Conservation (phyloP, 1,140 invertebrate genomes). For the Drosophila mauritiana region DNA sequence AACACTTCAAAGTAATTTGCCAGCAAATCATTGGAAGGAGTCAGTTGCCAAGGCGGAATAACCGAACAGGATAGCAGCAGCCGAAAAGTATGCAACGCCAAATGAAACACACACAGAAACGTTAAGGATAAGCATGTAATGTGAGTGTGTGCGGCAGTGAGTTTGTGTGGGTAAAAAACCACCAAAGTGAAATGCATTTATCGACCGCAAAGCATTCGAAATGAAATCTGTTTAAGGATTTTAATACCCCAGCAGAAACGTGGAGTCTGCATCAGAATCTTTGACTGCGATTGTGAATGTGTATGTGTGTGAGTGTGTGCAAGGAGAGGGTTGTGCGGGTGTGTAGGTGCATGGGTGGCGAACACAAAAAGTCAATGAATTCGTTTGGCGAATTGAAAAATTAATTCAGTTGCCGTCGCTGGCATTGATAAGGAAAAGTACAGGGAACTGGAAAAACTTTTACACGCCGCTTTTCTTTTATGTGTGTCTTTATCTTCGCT, state of each 20-base stretch:
- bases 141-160: constrained; percentile 11
- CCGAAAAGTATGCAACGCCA: constrained; percentile 76
- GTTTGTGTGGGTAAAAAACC: constrained; percentile 67
- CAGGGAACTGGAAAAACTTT: constrained; percentile 63
- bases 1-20: constrained; percentile 79
- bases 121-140: not conserved
- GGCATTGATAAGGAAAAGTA: constrained; percentile 75
- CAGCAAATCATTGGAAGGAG: constrained; percentile 79
- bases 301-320: constrained; percentile 12
- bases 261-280: constrained; percentile 56
- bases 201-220: constrained; percentile 83
- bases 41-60: constrained; percentile 25
- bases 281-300: constrained; percentile 14
- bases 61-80: constrained; percentile 30
- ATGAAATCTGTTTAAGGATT: constrained; percentile 84
- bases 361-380: constrained; percentile 83
- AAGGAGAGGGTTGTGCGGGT: constrained; percentile 12
- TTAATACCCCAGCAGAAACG: constrained; percentile 76
- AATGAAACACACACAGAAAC: constrained; percentile 51
- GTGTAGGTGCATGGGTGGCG: constrained; percentile 24
- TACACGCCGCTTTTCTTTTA: constrained; percentile 67
- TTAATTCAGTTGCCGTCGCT: constrained; percentile 80
- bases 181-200: constrained; percentile 82
- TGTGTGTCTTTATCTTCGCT: constrained; percentile 69
- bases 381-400: constrained; percentile 84